Conservation (phyloP, 2,888 invertebrate species). For the Taphrorychus bicolor region DNA sequence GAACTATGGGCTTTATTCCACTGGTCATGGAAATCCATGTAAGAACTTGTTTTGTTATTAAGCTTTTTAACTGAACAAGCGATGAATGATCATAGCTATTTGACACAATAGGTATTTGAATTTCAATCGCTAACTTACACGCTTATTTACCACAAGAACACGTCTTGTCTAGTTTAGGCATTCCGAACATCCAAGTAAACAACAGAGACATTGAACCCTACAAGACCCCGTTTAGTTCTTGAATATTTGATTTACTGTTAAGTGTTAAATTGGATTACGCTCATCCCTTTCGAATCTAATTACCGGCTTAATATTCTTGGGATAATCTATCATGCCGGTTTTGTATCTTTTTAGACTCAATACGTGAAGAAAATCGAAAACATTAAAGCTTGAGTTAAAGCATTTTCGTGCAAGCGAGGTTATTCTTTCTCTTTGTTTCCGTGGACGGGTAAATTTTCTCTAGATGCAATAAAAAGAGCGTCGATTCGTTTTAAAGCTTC, state of each 20-base stretch:
- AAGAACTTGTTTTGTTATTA: constrained; percentile 16
- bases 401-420: not conserved
- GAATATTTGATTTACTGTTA: not conserved
- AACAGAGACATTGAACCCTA: not conserved
- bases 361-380: too few species aligned
- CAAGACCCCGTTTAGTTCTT: not conserved
- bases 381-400: not conserved
- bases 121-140: not conserved
- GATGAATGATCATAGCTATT: not conserved
- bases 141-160: not conserved
- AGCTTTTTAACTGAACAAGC: not conserved
- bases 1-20: constrained; percentile 78
- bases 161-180: not conserved
- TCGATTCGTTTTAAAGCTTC: constrained; percentile 4
- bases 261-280: not conserved
- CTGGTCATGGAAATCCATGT: constrained; percentile 48
- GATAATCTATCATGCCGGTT: not conserved
- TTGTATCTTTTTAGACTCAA: not conserved
- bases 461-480: not conserved
- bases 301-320: not conserved
- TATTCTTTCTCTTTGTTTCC: not conserved
- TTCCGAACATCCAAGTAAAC: not conserved
- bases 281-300: constrained; percentile 1
- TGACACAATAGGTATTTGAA: not conserved
- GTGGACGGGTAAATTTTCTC: not conserved